These are phyloP conservation scores for Zenarchopterus dispar DNA, from an alignment of 2,797 vertebrate species.

Conservation along the genomic window DNA sequence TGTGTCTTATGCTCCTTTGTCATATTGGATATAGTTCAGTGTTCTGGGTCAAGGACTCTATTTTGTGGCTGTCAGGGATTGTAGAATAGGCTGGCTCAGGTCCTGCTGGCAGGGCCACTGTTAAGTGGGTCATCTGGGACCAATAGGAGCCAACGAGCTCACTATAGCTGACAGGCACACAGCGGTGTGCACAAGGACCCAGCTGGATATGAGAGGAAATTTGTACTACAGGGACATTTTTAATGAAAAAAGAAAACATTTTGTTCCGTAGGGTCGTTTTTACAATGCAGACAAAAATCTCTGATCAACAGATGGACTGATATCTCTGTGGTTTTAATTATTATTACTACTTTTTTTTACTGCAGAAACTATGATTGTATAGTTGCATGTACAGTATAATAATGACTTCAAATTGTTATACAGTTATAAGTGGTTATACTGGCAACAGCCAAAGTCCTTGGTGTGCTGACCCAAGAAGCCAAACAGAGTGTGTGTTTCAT, in stretches of 20 bases:
- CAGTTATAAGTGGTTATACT: too few species aligned
- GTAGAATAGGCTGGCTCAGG: conserved; percentile 70
- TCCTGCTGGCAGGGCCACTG: conserved; percentile 72
- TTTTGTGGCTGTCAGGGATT: conserved; percentile 77
- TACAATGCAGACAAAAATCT: neutral
- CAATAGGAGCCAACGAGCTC: conserved; percentile 63
- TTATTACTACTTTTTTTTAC: too few species aligned
- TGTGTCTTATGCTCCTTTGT: conserved; percentile 68
- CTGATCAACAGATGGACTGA: neutral
- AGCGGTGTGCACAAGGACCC: conserved; percentile 55
- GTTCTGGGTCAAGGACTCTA: conserved; percentile 80
- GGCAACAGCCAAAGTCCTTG: too few species aligned
- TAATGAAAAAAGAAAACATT: conserved; percentile 15
- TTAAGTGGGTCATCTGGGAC: conserved; percentile 69
- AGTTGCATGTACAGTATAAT: too few species aligned
- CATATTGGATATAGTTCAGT: conserved; percentile 72
- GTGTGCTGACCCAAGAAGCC: neutral
- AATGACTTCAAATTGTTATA: too few species aligned
- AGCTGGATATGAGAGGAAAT: conserved; percentile 41
- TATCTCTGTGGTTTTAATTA: neutral
- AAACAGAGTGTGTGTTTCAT: conserved; percentile 13
- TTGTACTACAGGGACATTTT: conserved; percentile 22
- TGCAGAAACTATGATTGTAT: too few species aligned
- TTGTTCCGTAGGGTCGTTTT: neutral
- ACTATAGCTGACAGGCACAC: conserved; percentile 69